Evolutionary conservation across 2,797 vertebrate species (phyloP).

Genomic region (Anguilla marmorata): DNA sequence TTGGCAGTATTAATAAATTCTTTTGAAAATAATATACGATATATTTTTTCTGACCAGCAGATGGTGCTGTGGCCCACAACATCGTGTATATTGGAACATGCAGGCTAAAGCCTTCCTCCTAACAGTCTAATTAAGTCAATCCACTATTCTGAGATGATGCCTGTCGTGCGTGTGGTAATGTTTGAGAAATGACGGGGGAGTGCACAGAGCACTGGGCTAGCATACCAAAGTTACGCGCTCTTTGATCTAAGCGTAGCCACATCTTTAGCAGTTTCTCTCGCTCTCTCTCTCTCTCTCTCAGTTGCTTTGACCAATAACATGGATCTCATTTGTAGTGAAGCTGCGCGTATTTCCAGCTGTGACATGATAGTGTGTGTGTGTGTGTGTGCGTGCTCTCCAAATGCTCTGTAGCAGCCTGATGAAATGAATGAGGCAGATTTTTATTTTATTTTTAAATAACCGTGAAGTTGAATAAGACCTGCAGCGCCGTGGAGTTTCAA

Average conservation of each 20-base stretch:
- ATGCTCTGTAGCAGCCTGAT: background rate
- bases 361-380: background rate
- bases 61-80: slow-evolving; percentile 37
- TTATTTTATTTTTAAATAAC: background rate
- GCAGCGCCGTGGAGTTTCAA: background rate
- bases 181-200: slow-evolving; percentile 2
- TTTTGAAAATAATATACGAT: background rate
- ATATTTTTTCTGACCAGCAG: slow-evolving; percentile 42
- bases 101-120: slow-evolving; percentile 6
- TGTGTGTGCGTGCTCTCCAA: background rate
- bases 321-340: slow-evolving; percentile 21
- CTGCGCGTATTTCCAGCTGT: slow-evolving; percentile 5
- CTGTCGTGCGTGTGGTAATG: slow-evolving; percentile 30
- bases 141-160: slow-evolving; percentile 23
- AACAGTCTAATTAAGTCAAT: slow-evolving; percentile 35
- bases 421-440: slow-evolving; percentile 4
- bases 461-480: background rate
- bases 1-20: background rate
- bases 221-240: slow-evolving; percentile 21
- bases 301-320: slow-evolving; percentile 18
- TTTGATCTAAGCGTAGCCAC: slow-evolving; percentile 35
- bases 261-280: background rate
- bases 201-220: slow-evolving; percentile 17
- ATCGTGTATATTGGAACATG: background rate
- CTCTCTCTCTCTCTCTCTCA: background rate